Conservation (phyloP, 2,113 vertebrate genomes). For the Coptodon bakossiorum region DNA sequence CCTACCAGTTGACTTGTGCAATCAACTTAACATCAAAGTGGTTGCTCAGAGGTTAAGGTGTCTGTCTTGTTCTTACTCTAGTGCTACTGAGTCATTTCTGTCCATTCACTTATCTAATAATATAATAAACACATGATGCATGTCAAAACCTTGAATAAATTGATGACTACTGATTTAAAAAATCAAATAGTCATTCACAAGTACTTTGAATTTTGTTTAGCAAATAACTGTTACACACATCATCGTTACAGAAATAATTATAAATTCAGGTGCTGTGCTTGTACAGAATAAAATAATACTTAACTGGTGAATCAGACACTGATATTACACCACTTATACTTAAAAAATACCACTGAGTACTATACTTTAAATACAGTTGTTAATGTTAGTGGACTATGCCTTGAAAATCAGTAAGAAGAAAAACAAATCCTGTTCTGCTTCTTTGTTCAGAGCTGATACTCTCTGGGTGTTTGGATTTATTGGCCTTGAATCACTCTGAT, state of each 20-base stretch:
- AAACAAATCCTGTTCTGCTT: conserved; percentile 24
- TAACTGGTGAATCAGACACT: neutral
- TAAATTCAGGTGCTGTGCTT: neutral
- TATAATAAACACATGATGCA: neutral
- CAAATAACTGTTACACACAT: neutral
- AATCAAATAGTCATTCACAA: neutral
- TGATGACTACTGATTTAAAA: neutral
- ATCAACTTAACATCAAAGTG: neutral
- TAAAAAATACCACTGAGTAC: neutral
- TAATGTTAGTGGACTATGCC: neutral
- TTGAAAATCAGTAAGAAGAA: neutral
- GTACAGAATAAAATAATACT: neutral
- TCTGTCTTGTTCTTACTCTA: neutral
- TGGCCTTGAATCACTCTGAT: conserved; percentile 26
- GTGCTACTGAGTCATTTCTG: neutral
- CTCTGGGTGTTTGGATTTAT: conserved; percentile 5
- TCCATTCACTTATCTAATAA: neutral
- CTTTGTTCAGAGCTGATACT: neutral
- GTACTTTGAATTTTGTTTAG: neutral
- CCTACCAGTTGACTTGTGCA: neutral
- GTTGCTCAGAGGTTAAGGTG: neutral
- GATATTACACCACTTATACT: neutral
- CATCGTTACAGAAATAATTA: neutral
- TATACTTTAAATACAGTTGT: neutral
- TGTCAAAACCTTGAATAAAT: neutral